Conservation (phyloP, 2,113 vertebrate genomes). For the Syrrhaptes paradoxus region DNA sequence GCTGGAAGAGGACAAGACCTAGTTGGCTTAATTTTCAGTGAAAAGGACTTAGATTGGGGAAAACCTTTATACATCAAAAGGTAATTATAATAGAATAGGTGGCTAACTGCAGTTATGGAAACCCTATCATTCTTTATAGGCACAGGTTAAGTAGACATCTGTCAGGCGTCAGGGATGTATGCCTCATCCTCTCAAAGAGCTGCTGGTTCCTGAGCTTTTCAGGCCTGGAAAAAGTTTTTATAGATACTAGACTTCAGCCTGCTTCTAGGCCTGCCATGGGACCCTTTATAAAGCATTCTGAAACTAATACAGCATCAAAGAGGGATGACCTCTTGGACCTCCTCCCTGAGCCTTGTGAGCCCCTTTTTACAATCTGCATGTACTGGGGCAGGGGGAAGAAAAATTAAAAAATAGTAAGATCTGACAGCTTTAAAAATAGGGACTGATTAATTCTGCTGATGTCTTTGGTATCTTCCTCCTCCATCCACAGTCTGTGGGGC, state of each 20-base stretch:
- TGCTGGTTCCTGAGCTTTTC: neutral
- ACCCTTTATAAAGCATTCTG: neutral
- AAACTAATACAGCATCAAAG: neutral
- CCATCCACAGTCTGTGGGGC: no score
- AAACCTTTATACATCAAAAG: slow-evolving; percentile 13
- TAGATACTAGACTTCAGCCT: neutral
- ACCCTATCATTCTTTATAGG: neutral
- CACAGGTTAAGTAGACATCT: neutral
- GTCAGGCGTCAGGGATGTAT: neutral
- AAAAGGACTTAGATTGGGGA: neutral
- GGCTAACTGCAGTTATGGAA: neutral
- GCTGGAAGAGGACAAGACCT: neutral
- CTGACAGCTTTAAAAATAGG: neutral
- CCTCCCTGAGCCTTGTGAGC: neutral
- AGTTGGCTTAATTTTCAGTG: slow-evolving; percentile 42
- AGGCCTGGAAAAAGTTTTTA: neutral
- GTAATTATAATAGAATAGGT: neutral
- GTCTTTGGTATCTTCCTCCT: neutral
- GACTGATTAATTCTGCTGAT: neutral
- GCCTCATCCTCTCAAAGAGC: neutral
- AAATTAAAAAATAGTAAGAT: neutral
- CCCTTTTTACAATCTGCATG: neutral
- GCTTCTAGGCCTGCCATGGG: neutral
- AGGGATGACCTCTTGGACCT: neutral
- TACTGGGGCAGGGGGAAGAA: no score